phyloP scores from a whole-genome alignment of 2,113 vertebrate species.

The Pyxicephalus adspersus region DNA sequence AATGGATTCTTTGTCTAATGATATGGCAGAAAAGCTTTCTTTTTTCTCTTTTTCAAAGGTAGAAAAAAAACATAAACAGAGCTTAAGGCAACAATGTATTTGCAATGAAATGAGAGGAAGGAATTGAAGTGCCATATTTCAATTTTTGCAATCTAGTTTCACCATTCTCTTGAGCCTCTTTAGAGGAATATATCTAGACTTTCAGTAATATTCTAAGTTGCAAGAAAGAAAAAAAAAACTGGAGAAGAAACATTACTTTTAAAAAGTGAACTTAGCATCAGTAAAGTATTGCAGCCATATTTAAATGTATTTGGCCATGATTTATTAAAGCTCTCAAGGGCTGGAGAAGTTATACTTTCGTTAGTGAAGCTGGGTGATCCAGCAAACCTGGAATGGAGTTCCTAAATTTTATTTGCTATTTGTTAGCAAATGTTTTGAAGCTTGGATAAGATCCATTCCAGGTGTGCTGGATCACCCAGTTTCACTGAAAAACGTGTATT shows the following conservation, averaged over 20 bases:
- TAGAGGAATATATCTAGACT: conserved; percentile 28
- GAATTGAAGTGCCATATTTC: conserved; percentile 32
- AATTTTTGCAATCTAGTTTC: conserved; percentile 36
- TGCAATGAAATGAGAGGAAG: conserved; percentile 35
- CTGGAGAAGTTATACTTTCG: too few relatives aligned
- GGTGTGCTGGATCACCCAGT: too few relatives aligned
- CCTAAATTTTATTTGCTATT: too few relatives aligned
- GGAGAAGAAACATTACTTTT: background rate
- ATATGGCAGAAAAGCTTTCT: background rate
- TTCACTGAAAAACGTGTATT: too few relatives aligned
- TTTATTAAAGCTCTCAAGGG: too few relatives aligned
- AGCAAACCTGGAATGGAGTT: too few relatives aligned
- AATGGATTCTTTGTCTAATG: conserved; percentile 10
- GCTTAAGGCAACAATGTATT: conserved; percentile 34
- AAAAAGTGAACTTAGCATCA: background rate
- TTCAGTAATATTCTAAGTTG: conserved; percentile 28
- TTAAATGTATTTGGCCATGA: too few relatives aligned
- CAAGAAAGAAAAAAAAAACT: background rate
- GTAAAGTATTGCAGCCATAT: too few relatives aligned
- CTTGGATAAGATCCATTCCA: too few relatives aligned
- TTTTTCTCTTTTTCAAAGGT: background rate
- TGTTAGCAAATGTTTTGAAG: too few relatives aligned
- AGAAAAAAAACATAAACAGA: conserved; percentile 21
- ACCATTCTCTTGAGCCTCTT: conserved; percentile 25
- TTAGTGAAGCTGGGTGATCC: too few relatives aligned